Conservation (phyloP, 2,113 vertebrate genomes). For the Edolisoma coerulescens region DNA sequence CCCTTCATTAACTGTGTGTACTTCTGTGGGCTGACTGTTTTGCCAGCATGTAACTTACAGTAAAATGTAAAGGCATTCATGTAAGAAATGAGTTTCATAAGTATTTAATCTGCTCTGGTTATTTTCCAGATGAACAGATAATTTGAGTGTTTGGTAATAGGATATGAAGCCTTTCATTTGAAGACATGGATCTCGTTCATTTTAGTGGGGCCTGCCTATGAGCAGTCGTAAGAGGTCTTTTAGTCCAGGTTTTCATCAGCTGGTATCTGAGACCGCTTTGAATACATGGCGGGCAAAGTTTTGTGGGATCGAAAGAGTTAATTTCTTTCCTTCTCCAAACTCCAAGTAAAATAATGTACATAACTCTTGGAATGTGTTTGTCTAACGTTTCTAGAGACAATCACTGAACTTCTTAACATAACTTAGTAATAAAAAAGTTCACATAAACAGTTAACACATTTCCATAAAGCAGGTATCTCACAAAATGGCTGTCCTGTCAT, state of each 20-base stretch:
- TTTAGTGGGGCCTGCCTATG: background rate
- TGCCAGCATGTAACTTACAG: background rate
- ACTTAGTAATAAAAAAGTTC: background rate
- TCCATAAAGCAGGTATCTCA: background rate
- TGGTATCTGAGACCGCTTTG: background rate
- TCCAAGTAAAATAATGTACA: background rate
- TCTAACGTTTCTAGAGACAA: background rate
- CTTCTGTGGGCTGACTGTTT: background rate
- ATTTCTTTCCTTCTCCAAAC: background rate
- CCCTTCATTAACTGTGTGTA: accelerated
- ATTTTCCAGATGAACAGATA: background rate
- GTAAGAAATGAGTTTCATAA: background rate
- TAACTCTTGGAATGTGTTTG: background rate
- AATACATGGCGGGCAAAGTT: background rate
- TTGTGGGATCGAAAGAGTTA: background rate
- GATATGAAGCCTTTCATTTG: background rate
- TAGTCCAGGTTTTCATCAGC: background rate
- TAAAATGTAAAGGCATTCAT: background rate
- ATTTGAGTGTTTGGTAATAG: background rate
- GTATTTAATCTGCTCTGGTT: background rate
- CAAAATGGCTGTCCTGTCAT: background rate
- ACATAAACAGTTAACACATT: background rate
- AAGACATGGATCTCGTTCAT: background rate
- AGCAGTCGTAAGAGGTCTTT: background rate
- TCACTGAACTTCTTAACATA: background rate